Base-by-base conservation (phyloP, 1,140 invertebrate genomes). In the Atopsyche davidsoni region DNA sequence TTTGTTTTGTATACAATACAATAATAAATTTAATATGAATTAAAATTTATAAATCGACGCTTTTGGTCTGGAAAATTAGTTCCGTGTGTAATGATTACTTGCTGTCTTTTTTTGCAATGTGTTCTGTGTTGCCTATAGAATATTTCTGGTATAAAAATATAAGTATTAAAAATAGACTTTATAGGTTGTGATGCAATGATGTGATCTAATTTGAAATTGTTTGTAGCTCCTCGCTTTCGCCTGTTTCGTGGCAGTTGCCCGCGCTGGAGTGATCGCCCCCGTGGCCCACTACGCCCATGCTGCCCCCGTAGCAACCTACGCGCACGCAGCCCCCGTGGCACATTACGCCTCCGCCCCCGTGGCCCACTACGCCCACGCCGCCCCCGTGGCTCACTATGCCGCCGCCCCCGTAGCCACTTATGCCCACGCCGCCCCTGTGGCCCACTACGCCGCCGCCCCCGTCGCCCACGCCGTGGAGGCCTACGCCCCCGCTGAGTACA, bases 401-500 rank as follows among this genome's bases (percentile, higher is more conserved):
- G 43, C 60, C 28, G 42, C 54, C 32, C 49, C 57, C 17, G 53
- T 51, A 7, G 51, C 46, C 14, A 39, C 47, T 51, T 58, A 61
- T 32, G 19, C 51, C 34, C 36, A 35, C 31, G 19, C 51, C 34
- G 46, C 46, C 31, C 48, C 48, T 10, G 40, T 50, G 18, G 24
- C 48, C n/a, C 48, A 49, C 21, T 35, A 40, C 31, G 25, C 45
- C 28, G 42, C 46, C 17, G 48, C 52, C 25, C 53, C 47, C 14
- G 45, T 46, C 3, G 35, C 46, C 14, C 46, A 49, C 46, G 45
- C 39, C 17, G 46, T 21, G n/a, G 35, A 51, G 28, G 19, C 32
- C 11, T 57, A 73, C 59, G 63, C 66, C 24, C 66, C 70, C 52
- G 66, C 68, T 24, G 63, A 75, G 41, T 75, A 78, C 63, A 70